Evolutionary conservation across 2,113 vertebrate genomes (phyloP).

Genomic region (Tichodroma muraria): DNA sequence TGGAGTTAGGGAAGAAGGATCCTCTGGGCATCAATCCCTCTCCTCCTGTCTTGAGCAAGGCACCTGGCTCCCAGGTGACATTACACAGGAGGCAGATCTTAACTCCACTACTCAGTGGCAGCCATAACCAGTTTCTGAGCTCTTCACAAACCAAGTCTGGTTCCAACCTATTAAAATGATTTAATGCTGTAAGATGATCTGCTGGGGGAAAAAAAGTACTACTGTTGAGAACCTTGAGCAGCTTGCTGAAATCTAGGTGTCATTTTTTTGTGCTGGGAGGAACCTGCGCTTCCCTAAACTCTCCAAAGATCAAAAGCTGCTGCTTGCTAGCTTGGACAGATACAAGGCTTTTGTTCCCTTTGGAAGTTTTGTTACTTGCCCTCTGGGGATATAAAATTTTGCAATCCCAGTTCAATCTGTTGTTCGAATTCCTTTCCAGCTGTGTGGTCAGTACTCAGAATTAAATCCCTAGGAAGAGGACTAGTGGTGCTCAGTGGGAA

Average conservation of each 20-base stretch:
- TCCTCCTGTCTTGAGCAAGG: background rate
- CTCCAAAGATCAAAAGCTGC: slow-evolving; percentile 7
- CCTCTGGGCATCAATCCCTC: background rate
- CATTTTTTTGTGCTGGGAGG: background rate
- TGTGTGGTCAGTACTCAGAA: slow-evolving; percentile 25
- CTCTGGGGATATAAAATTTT: slow-evolving; percentile 23
- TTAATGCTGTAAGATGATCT: slow-evolving; percentile 4
- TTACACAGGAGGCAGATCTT: background rate
- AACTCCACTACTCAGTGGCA: background rate
- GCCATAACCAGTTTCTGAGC: background rate
- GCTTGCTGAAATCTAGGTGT: background rate
- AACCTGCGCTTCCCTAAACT: background rate
- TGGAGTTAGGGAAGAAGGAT: background rate
- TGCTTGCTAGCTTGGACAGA: background rate
- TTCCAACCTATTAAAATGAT: background rate
- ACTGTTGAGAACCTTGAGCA: background rate
- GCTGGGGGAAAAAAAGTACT: background rate
- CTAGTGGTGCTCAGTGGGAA: background rate
- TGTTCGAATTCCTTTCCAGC: slow-evolving; percentile 25
- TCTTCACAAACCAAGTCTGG: background rate
- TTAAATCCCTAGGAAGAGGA: slow-evolving; percentile 8
- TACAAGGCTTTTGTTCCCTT: background rate
- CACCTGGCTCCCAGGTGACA: background rate
- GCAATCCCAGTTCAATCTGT: background rate
- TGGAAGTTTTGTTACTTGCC: slow-evolving; percentile 25